A percentile compares a stretch with the other conserved stretches of the same genome.
Evolutionary conservation across 2,113 vertebrate genomes (phyloP).

Genomic region (Motacilla alba): DNA sequence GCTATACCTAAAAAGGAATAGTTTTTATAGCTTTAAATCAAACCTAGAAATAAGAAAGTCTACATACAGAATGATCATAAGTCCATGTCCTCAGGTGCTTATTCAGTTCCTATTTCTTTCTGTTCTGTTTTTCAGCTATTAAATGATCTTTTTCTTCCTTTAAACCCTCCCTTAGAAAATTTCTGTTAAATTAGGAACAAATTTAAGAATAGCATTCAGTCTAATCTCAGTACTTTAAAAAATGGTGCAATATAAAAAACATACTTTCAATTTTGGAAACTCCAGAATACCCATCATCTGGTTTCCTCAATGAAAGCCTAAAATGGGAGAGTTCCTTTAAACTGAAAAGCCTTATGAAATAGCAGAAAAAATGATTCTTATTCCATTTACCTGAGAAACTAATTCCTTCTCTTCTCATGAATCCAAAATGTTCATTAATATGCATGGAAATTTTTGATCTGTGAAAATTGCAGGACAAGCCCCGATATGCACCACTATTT

Average conservation of each 20-base stretch:
- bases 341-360: background rate
- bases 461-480: background rate
- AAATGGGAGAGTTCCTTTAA: background rate
- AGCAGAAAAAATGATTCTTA: background rate
- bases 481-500: background rate
- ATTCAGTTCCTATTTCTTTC: background rate
- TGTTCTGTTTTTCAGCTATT: background rate
- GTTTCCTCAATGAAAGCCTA: background rate
- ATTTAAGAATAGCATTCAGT: background rate
- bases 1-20: background rate
- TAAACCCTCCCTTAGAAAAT: background rate
- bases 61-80: background rate
- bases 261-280: background rate
- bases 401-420: background rate
- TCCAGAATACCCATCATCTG: background rate
- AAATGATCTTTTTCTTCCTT: background rate
- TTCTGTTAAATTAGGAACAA: background rate
- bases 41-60: background rate
- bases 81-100: background rate
- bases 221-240: background rate
- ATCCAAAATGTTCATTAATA: background rate
- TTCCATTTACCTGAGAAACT: background rate
- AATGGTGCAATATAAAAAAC: background rate
- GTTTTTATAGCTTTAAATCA: background rate
- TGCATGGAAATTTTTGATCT: background rate